phyloP scores from a whole-genome alignment of 1,140 invertebrate species.

The Teleogryllus occipitalis region DNA sequence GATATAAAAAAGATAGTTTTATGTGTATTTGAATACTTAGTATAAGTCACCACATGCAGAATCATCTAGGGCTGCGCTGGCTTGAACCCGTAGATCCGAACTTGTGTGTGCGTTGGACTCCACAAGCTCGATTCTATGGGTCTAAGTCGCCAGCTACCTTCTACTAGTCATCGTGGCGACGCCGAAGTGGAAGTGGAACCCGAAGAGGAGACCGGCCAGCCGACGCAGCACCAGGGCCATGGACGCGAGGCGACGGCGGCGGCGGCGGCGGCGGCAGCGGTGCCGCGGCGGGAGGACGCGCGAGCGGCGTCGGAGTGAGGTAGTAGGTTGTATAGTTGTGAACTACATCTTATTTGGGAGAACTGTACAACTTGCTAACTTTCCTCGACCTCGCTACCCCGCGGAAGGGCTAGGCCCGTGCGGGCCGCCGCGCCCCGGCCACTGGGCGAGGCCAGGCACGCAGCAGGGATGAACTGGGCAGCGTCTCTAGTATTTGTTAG shows the following conservation, averaged over 20 bases:
- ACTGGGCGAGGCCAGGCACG: no score
- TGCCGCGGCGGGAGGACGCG: not conserved
- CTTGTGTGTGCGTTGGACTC: constrained; percentile 33
- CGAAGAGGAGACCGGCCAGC: no score
- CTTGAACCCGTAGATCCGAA: constrained; percentile 43
- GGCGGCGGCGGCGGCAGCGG: not conserved
- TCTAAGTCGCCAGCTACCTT: constrained; percentile 30
- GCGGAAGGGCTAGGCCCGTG: not conserved
- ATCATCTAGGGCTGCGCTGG: not conserved
- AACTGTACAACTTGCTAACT: constrained; percentile 72
- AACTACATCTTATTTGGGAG: constrained; percentile 50
- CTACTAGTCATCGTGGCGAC: not conserved
- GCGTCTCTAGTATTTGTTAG: no score
- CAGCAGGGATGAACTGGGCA: no score
- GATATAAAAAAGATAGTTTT: no score
- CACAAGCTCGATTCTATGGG: constrained; percentile 42
- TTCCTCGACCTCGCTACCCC: constrained; percentile 42
- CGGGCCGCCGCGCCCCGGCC: no score
- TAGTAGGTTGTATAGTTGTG: constrained; percentile 72
- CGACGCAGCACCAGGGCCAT: not conserved
- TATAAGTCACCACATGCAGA: not conserved
- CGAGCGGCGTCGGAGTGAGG: constrained; percentile 48
- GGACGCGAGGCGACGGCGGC: no score
- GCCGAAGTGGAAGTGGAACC: no score
- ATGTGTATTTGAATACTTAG: no score